Evolutionary conservation across 2,888 invertebrate species (phyloP), one percentile per base, ranked within the genome.

Genomic region (Rapana venosa): DNA sequence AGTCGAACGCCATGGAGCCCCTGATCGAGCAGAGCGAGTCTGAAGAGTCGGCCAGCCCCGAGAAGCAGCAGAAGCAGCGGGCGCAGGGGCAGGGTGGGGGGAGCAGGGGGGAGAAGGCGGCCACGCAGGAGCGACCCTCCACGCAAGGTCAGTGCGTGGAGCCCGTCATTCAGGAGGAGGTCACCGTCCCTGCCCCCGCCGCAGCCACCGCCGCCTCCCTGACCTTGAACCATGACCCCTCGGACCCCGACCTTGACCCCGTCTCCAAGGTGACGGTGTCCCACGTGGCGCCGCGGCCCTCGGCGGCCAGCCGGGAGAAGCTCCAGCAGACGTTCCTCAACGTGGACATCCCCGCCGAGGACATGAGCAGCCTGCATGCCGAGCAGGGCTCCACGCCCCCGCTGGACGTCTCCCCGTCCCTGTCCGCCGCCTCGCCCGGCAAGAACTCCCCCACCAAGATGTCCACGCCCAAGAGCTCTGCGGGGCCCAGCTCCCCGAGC

Each of bases 281-380:
- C 91, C 92, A 85, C 90, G 91, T 84, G 88, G 91, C 93, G 87
- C 93, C 93, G 90, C 26, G 93, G 93, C 17, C 92, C 90, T n/a
- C 92, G 92, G 90, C 92, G 92, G 90, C 92, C 93, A 83, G 91
- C 91, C 15, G 90, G 77, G 91, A 92, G 77, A 92, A 93, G 81
- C 92, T 93, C 26, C 92, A 93, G 47, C 93, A 94, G 89, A 94
- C 93, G 22, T 94, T 94, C 91, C 92, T 94, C 30, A 94, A 93
- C 90, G 94, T 94, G 81, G 94, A 94, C 87, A 94, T 94, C 90
- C 94, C 94, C 13, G 94, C 94, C n/a, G 91, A 91, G 81, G 87
- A 85, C 61, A n/a, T 90, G 20, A 86, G 87, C 74, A 90, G 90
- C 26, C 70, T 88, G 61, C 84, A 90, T 30, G 88, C 88, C 0